Evolutionary conservation across 2,797 vertebrate species (phyloP).

Genomic region (Chaetodon trifasciatus): DNA sequence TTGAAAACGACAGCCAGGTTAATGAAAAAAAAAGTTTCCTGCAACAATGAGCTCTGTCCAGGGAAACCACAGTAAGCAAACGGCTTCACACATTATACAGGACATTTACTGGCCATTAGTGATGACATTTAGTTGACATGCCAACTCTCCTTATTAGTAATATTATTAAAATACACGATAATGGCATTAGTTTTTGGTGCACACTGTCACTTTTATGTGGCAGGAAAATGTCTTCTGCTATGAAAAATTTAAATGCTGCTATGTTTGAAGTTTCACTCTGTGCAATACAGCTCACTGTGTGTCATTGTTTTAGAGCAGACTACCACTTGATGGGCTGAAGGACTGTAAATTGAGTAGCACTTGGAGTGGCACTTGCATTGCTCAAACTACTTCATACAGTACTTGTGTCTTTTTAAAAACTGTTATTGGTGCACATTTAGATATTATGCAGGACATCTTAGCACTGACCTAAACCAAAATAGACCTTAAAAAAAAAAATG

Average conservation of each 20-base stretch:
- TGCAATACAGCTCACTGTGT: background rate
- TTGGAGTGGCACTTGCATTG: conserved; percentile 15
- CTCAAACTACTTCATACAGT: conserved; percentile 30
- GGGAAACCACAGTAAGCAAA: no score
- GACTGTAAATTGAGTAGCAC: conserved; percentile 38
- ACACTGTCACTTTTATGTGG: background rate
- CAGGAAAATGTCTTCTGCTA: background rate
- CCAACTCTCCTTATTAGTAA: background rate
- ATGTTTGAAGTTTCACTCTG: background rate
- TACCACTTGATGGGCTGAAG: conserved; percentile 9
- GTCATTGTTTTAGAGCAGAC: conserved; percentile 23
- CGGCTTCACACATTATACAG: background rate
- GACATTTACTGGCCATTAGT: conserved; percentile 4
- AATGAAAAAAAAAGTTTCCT: background rate
- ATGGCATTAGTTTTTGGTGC: background rate
- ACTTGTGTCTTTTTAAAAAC: conserved; percentile 37
- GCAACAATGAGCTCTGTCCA: background rate
- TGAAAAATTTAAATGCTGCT: conserved; percentile 9
- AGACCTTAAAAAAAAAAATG: background rate
- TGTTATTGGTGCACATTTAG: conserved; percentile 12
- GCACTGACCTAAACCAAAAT: conserved; percentile 2
- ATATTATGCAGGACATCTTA: conserved; percentile 17
- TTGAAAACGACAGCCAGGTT: background rate
- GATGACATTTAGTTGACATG: background rate
- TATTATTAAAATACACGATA: background rate